phyloP scores from a whole-genome alignment of 2,113 vertebrate genomes.

The Meleagris gallopavo region DNA sequence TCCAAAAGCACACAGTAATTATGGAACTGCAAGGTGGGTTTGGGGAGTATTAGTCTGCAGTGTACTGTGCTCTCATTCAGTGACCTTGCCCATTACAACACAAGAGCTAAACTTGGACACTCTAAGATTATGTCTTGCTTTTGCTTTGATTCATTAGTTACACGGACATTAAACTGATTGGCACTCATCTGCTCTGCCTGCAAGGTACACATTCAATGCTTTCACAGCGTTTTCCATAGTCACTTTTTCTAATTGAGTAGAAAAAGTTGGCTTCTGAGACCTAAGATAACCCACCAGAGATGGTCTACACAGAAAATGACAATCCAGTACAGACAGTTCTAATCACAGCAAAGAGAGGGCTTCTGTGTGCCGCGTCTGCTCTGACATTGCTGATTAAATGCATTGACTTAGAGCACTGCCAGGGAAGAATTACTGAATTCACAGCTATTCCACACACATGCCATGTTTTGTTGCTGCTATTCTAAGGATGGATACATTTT shows the following conservation, averaged over 20 bases:
- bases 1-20: neutral
- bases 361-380: neutral
- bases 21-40: neutral
- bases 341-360: neutral
- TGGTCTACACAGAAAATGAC: neutral
- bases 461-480: neutral
- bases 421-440: conserved; percentile 1
- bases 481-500: neutral
- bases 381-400: neutral
- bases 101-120: neutral
- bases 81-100: neutral
- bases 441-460: neutral
- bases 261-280: neutral
- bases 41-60: neutral
- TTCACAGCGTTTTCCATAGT: neutral
- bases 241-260: neutral
- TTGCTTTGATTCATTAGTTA: conserved; percentile 41
- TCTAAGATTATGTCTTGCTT: neutral
- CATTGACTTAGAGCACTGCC: neutral
- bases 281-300: neutral
- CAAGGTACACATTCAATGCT: neutral
- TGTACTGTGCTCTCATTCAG: neutral
- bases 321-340: neutral
- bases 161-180: conserved; percentile 8
- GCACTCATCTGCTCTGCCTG: neutral